Evolutionary conservation across 2,113 vertebrate species (phyloP).

Genomic region (Macrotis lagotis): DNA sequence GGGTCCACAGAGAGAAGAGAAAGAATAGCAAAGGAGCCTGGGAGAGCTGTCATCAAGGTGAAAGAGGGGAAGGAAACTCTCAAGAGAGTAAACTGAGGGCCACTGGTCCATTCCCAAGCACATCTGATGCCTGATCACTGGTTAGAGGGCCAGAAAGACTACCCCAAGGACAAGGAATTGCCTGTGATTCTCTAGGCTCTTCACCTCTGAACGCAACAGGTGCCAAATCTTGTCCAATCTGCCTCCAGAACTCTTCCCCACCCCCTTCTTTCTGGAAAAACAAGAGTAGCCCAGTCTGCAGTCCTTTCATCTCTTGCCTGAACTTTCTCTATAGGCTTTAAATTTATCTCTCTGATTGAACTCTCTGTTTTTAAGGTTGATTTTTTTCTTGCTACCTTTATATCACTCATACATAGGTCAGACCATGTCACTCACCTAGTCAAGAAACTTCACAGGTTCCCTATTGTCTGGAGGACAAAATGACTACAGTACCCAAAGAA

Average conservation of each 20-base stretch:
- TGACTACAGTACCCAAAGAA: too few species aligned
- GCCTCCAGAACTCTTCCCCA: not conserved
- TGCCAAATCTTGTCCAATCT: not conserved
- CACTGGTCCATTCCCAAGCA: not conserved
- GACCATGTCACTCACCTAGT: not conserved
- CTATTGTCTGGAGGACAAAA: not conserved
- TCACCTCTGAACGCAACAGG: not conserved
- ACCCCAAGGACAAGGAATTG: not conserved
- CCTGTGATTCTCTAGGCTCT: not conserved
- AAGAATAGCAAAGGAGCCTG: not conserved
- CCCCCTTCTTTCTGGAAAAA: not conserved
- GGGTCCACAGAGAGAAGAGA: not conserved
- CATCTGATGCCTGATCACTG: not conserved
- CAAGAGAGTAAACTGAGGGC: not conserved
- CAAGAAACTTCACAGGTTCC: not conserved
- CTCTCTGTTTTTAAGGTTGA: not conserved
- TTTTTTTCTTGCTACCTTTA: not conserved
- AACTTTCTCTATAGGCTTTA: not conserved
- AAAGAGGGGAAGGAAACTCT: not conserved
- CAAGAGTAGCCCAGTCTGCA: not conserved
- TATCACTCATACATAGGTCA: not conserved
- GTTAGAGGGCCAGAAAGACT: not conserved
- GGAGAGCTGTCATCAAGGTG: not conserved
- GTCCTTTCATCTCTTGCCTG: not conserved
- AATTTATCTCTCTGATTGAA: not conserved